A percentile compares a stretch with the other conserved stretches of the same genome.
phyloP scores from a whole-genome alignment of 1,140 invertebrate genomes.

The Myzus persicae region DNA sequence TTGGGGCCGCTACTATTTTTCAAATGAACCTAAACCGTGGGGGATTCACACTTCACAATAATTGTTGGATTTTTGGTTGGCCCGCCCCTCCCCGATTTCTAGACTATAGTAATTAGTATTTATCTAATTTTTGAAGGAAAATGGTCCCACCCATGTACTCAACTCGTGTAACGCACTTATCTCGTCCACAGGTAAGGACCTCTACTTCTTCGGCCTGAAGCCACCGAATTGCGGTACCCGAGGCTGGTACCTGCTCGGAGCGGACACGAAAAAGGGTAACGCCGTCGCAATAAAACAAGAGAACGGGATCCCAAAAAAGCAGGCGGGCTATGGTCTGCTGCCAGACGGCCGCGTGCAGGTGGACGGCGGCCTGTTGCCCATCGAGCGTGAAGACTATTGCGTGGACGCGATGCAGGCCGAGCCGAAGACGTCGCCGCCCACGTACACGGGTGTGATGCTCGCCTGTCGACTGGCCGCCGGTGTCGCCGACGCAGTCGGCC shows the following conservation, averaged over 20 bases:
- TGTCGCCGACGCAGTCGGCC: not conserved
- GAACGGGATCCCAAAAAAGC: not conserved
- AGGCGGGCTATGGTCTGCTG: not conserved
- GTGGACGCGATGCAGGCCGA: constrained; percentile 32
- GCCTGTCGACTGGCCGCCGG: constrained; percentile 12
- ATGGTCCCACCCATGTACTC: no score
- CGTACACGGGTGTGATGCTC: constrained; percentile 7
- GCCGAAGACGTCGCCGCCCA: not conserved
- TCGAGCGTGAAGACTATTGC: constrained; percentile 57
- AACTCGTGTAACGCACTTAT: not conserved
- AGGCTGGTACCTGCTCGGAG: not conserved
- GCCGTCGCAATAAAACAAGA: not conserved
- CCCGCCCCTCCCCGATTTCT: no score
- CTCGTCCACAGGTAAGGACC: not conserved
- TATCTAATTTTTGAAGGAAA: no score
- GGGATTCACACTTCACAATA: no score
- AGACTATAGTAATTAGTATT: no score
- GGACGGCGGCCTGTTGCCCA: constrained; percentile 30
- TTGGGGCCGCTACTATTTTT: no score
- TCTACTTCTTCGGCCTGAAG: not conserved
- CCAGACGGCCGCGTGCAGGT: constrained; percentile 27
- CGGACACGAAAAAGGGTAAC: not conserved
- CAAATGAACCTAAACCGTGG: no score
- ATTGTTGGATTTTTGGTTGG: no score
- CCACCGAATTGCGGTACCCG: not conserved